Percentiles rank a stretch among this genome's conserved stretches.
Conservation (phyloP, 2,888 invertebrate genomes). For the Noctuana brunneofusca region DNA sequence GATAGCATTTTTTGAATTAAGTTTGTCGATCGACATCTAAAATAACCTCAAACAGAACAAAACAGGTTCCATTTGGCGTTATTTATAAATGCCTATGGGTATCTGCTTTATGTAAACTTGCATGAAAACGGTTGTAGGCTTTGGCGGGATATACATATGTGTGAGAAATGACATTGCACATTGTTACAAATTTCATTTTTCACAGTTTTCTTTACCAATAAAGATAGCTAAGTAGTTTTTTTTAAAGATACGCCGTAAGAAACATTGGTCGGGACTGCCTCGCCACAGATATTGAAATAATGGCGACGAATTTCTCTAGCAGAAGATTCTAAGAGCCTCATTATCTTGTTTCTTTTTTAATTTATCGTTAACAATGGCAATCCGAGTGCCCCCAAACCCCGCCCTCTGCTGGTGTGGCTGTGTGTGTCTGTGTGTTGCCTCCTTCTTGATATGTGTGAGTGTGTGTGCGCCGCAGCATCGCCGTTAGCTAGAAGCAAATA, state of each 20-base stretch:
- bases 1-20: background rate
- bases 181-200: background rate
- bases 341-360: conserved; percentile 44
- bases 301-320: background rate
- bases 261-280: background rate
- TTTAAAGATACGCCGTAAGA: background rate
- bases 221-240: no score
- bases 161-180: background rate
- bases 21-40: background rate
- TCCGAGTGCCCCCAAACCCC: conserved; percentile 50
- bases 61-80: background rate
- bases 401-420: conserved; percentile 68
- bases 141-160: background rate
- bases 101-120: background rate
- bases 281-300: background rate
- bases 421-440: conserved; percentile 77
- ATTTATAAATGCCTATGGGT: conserved; percentile 1
- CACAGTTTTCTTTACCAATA: background rate
- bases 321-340: background rate
- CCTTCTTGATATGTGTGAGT: conserved; percentile 82
- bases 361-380: conserved; percentile 53
- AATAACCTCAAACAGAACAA: conserved; percentile 1
- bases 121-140: background rate
- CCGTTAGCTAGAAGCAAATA: conserved; percentile 81
- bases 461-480: conserved; percentile 71